phyloP scores from a whole-genome alignment of 1,140 invertebrate genomes.

The Macrostomum lignano region DNA sequence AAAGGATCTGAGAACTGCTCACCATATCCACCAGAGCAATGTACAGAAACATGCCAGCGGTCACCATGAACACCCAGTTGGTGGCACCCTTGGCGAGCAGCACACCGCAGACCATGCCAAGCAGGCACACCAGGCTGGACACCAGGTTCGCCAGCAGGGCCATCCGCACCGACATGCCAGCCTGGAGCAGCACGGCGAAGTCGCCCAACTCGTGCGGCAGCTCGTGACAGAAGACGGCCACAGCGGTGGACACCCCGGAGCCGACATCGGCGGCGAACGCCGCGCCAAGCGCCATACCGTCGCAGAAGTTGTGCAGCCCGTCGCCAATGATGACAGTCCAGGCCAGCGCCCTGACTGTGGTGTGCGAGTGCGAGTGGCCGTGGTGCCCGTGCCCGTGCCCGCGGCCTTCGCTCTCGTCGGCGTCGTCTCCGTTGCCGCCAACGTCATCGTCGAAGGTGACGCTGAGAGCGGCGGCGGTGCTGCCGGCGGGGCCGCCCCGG shows the following conservation, averaged over 20 bases:
- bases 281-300: slow-evolving; percentile 13
- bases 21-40: slow-evolving; percentile 9
- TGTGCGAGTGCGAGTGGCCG: slow-evolving; percentile 3
- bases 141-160: slow-evolving; percentile 56
- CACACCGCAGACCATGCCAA: slow-evolving; percentile 30
- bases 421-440: no score
- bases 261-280: slow-evolving; percentile 9
- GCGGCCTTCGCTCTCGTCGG: no score
- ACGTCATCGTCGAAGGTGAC: no score
- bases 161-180: slow-evolving; percentile 57
- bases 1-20: not conserved
- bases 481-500: no score
- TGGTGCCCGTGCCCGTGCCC: slow-evolving; percentile 7
- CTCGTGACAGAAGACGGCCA: slow-evolving; percentile 15
- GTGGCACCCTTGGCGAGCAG: not conserved
- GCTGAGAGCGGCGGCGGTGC: no score
- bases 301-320: slow-evolving; percentile 18
- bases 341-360: slow-evolving; percentile 1
- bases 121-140: slow-evolving; percentile 52
- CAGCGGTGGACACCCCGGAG: slow-evolving; percentile 11
- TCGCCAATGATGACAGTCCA: slow-evolving; percentile 12
- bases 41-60: slow-evolving; percentile 8
- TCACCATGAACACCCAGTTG: slow-evolving; percentile 3
- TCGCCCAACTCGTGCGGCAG: slow-evolving; percentile 31
- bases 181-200: slow-evolving; percentile 68